phyloP scores from a whole-genome alignment of 92 coral and sea anemone genomes.

The Palythoa caribaeorum region DNA sequence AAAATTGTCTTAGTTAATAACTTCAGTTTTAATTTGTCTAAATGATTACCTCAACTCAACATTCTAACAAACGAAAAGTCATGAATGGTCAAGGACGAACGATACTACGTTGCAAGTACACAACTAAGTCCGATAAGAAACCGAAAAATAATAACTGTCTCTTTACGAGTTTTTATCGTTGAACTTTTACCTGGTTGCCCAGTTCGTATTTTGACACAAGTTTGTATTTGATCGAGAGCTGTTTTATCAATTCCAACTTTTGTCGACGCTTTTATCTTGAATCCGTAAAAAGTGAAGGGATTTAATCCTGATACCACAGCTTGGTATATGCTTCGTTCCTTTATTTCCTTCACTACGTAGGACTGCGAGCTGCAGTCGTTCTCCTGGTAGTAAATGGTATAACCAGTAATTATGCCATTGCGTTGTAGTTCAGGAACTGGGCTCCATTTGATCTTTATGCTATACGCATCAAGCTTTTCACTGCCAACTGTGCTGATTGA shows the following conservation, averaged over 20 bases:
- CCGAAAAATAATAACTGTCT: no score
- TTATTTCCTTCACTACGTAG: background rate
- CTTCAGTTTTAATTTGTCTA: no score
- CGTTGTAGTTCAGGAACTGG: background rate
- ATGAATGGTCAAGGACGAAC: no score
- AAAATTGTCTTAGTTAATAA: no score
- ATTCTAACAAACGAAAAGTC: no score
- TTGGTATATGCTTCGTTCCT: background rate
- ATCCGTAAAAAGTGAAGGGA: background rate
- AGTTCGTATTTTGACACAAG: background rate
- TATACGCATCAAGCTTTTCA: background rate
- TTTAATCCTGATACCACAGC: background rate
- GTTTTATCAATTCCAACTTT: constrained; percentile 26
- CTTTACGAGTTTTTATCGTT: no score
- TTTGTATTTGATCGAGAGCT: background rate
- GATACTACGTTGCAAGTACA: no score
- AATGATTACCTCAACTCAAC: no score
- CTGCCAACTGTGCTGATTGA: background rate
- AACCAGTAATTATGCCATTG: constrained; percentile 26
- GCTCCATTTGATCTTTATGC: constrained; percentile 12
- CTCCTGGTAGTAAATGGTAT: constrained; percentile 26
- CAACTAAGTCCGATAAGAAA: no score
- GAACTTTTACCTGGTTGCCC: background rate
- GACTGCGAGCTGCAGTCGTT: background rate
- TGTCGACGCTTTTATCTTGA: constrained; percentile 21